Conservation (phyloP, 92 coral and sea anemone genomes). For the Galaxea fascicularis region DNA sequence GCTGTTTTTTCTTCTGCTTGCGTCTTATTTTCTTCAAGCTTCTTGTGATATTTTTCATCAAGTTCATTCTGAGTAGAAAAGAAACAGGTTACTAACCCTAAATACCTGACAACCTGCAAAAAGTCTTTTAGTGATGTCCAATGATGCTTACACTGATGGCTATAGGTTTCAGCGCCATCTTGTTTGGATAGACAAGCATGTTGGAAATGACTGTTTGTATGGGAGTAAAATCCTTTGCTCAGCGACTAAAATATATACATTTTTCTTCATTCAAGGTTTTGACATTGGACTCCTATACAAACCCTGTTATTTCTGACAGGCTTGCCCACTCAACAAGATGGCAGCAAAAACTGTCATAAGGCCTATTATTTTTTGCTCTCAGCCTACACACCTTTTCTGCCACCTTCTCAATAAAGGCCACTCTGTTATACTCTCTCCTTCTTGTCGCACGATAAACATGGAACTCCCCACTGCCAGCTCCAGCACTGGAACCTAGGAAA, state of each 20-base stretch:
- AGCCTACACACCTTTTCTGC: conserved; percentile 65
- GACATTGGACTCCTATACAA: no score
- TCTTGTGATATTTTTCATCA: conserved; percentile 82
- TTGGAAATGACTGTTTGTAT: no score
- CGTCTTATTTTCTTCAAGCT: conserved; percentile 83
- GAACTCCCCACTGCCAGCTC: conserved; percentile 99
- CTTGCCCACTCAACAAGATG: no score
- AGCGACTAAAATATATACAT: no score
- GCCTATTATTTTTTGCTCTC: not conserved
- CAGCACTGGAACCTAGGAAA: conserved; percentile 94
- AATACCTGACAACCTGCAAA: not conserved
- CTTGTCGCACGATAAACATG: conserved; percentile 98
- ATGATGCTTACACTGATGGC: no score
- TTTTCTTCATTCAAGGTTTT: no score
- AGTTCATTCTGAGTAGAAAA: conserved; percentile 70
- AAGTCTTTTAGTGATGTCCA: no score
- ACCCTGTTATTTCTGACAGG: no score
- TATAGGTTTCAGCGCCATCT: no score
- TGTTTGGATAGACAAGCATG: no score
- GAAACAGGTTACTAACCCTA: not conserved
- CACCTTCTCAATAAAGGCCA: conserved; percentile 79
- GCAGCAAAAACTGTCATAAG: no score
- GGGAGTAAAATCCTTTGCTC: no score
- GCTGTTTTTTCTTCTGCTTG: conserved; percentile 94
- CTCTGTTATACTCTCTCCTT: conserved; percentile 92